Percentiles rank a stretch among this genome's conserved stretches.
These are phyloP conservation scores for Drosophila neonasuta DNA, from an alignment of 2,888 invertebrate species.

Conservation along the genomic window DNA sequence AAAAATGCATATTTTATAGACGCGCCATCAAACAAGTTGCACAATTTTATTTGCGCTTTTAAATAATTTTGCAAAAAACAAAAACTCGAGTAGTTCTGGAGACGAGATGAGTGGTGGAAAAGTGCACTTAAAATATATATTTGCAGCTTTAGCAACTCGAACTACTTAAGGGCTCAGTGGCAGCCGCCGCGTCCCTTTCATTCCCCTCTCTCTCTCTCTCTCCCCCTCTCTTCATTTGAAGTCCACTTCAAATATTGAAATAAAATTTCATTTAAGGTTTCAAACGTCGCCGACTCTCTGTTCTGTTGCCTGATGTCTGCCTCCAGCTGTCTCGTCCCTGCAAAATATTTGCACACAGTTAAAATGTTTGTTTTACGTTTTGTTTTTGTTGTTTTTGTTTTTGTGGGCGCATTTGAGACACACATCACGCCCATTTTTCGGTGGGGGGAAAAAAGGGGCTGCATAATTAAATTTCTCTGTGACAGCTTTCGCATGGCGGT, in stretches of 20 bases:
- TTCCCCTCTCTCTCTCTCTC: no score
- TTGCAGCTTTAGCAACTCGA: slow-evolving; percentile 42
- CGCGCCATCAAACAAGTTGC: slow-evolving; percentile 20
- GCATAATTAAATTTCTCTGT: slow-evolving; percentile 63
- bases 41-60: slow-evolving; percentile 33
- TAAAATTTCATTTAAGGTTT: slow-evolving; percentile 61
- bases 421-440: slow-evolving; percentile 29
- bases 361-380: slow-evolving; percentile 56
- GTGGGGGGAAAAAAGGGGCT: slow-evolving; percentile 11
- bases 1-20: slow-evolving; percentile 63
- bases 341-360: slow-evolving; percentile 65
- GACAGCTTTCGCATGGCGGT: slow-evolving; percentile 34
- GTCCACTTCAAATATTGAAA: slow-evolving; percentile 66
- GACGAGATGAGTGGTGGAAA: background rate
- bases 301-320: background rate
- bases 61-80: slow-evolving; percentile 28
- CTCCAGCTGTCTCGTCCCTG: slow-evolving; percentile 12
- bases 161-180: slow-evolving; percentile 45
- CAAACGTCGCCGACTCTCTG: slow-evolving; percentile 7
- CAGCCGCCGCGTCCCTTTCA: background rate
- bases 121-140: slow-evolving; percentile 29
- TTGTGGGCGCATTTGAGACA: slow-evolving; percentile 32
- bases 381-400: background rate
- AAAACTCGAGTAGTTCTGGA: background rate
- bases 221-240: slow-evolving; percentile 27